Evolutionary conservation across 2,888 invertebrate genomes (phyloP).

Genomic region (Chorisops tibialis): DNA sequence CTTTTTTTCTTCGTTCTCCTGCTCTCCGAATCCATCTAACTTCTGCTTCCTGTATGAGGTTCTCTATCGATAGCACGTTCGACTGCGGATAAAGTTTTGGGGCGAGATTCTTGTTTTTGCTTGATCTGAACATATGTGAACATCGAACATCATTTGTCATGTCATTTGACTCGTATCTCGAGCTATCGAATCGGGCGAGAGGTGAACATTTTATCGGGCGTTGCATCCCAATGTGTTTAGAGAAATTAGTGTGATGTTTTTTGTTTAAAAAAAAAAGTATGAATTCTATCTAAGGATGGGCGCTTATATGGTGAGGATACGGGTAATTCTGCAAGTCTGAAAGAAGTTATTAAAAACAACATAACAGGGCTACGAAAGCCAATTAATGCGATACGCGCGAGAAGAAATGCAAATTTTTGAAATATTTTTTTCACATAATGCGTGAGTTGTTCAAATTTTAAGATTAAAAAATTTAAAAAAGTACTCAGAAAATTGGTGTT

Average conservation of each 20-base stretch:
- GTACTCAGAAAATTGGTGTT: too few species aligned
- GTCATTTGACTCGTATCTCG: slow-evolving; percentile 30
- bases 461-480: too few species aligned
- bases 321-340: too few species aligned
- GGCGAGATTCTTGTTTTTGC: slow-evolving; percentile 27
- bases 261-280: neutral
- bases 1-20: neutral
- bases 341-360: too few species aligned
- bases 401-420: too few species aligned
- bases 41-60: neutral
- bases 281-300: neutral
- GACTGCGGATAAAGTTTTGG: slow-evolving; percentile 22
- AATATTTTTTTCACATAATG: too few species aligned
- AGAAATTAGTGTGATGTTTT: neutral
- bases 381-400: too few species aligned
- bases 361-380: too few species aligned
- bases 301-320: neutral
- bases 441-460: too few species aligned
- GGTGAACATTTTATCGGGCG: slow-evolving; percentile 8
- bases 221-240: neutral
- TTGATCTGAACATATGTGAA: slow-evolving; percentile 31
- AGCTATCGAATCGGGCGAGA: slow-evolving; percentile 24
- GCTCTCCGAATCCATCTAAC: neutral
- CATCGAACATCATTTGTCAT: slow-evolving; percentile 34
- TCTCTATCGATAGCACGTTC: slow-evolving; percentile 28